Evolutionary conservation across 2,888 invertebrate species (phyloP), one percentile per base, ranked within the genome.

Genomic region (Polyploca ridens): DNA sequence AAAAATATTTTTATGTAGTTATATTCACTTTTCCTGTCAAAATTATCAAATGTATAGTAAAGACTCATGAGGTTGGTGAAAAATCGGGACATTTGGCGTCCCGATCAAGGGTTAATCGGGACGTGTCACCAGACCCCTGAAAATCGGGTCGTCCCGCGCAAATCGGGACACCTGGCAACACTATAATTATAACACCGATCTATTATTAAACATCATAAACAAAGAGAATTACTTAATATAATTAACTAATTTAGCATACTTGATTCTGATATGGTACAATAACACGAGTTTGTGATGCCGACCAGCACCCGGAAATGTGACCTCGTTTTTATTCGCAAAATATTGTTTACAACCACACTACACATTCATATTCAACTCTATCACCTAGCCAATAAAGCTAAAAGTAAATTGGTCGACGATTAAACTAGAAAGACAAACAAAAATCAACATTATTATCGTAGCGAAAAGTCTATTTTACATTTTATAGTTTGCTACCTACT

Each of bases 271-370:
- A 19, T 54, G n/a, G 8, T 19, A 19, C 10, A 54, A 54, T 19
- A 54, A 54, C 54, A 54, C 54, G 0, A 54, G 54, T 19, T 67
- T 69, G 7, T 66, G 67, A 72, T 77, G 69, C 72, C 65, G 67
- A 62, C 60, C 70, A 63, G 61, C 71, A 69, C 65, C 73, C 73
- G 79, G 78, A 77, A 79, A 67, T 67, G 62, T 65, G 78, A 38
- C 78, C 78, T 79, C 63, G 73, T 63, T n/a, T 46, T n/a, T 68
- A 67, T 72, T 76, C 62, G 76, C 79, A 76, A 78, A 72, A 76
- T 70, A 58, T 66, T 78, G 70, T 78, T 77, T 78, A 74, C 66
- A 69, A 68, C 44, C 3, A 27, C 11, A 16, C 64, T 73, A 76
- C 58, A 5, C 4, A 11, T n/a, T 58, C 57, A 63, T 1, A 0